Conservation (phyloP, 1,140 invertebrate species). For the Thalassaphorura encarpata region DNA sequence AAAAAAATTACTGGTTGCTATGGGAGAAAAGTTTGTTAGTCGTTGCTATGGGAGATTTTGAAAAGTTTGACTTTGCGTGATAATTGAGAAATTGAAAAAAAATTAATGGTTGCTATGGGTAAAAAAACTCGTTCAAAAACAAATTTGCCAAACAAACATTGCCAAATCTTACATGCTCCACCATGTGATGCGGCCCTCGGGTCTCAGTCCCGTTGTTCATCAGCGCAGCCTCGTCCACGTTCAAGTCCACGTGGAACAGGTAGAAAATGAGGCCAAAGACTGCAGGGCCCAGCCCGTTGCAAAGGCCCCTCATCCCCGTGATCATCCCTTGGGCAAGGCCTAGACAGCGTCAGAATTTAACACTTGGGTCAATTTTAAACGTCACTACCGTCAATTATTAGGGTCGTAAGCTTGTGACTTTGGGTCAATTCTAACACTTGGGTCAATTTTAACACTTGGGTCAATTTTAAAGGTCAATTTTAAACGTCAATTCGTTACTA, state of each 20-base stretch:
- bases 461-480: not conserved
- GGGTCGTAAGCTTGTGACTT: not conserved
- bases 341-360: constrained; percentile 35
- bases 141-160: too few relatives aligned
- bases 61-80: too few relatives aligned
- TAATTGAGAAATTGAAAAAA: too few relatives aligned
- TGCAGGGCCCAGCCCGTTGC: constrained; percentile 85
- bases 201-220: constrained; percentile 7
- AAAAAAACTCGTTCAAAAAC: too few relatives aligned
- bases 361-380: not conserved
- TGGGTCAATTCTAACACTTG: too few relatives aligned
- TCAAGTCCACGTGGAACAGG: constrained; percentile 95
- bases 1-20: too few relatives aligned
- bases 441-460: too few relatives aligned
- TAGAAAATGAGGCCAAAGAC: constrained; percentile 98
- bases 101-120: too few relatives aligned
- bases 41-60: too few relatives aligned
- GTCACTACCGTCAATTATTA: not conserved
- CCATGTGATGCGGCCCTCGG: not conserved
- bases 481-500: not conserved
- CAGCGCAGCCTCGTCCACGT: constrained; percentile 47
- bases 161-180: constrained; percentile 17
- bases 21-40: too few relatives aligned
- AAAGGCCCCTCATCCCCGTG: constrained; percentile 88
- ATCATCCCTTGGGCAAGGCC: constrained; percentile 97